Evolutionary conservation across 2,888 invertebrate species (phyloP).

Genomic region (Auanema sp.): DNA sequence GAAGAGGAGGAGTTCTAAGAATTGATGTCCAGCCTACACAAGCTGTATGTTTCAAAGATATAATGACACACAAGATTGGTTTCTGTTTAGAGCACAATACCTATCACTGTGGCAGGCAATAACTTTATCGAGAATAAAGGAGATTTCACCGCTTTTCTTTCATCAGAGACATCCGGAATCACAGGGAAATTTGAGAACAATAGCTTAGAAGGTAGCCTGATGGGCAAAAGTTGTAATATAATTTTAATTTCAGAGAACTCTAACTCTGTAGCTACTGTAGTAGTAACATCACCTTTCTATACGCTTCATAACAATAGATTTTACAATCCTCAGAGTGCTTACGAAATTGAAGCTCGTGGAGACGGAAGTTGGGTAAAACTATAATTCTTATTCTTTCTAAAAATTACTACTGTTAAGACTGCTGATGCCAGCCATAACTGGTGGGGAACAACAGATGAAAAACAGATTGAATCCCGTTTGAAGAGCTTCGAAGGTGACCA

Average conservation of each 20-base stretch:
- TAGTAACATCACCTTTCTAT: slow-evolving; percentile 27
- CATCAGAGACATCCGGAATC: slow-evolving; percentile 8
- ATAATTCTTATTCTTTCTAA: no score
- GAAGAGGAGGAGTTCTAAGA: slow-evolving; percentile 16
- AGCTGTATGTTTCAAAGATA: slow-evolving; percentile 1
- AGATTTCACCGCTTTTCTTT: slow-evolving; percentile 16
- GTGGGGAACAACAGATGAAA: slow-evolving; percentile 22
- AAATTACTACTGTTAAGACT: slow-evolving; percentile 22
- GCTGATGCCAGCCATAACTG: slow-evolving; percentile 31
- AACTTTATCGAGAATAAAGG: slow-evolving; percentile 16
- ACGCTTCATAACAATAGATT: slow-evolving; percentile 29
- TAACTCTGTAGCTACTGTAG: slow-evolving; percentile 32
- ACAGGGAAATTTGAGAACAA: slow-evolving; percentile 17
- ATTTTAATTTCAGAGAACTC: slow-evolving; percentile 17
- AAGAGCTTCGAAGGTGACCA: slow-evolving; percentile 13
- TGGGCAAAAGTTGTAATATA: not conserved
- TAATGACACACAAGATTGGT: not conserved
- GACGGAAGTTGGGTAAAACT: slow-evolving; percentile 23
- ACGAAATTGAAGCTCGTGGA: slow-evolving; percentile 28
- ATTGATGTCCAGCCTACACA: slow-evolving; percentile 15
- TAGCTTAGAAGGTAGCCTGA: not conserved
- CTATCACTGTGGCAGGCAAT: slow-evolving; percentile 11
- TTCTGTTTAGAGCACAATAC: not conserved
- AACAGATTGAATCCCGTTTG: not conserved
- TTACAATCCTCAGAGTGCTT: slow-evolving; percentile 28